Evolutionary conservation across 2,888 invertebrate species (phyloP), one percentile per base, ranked within the genome.

Genomic region (Leptinotarsa rubiginosa): DNA sequence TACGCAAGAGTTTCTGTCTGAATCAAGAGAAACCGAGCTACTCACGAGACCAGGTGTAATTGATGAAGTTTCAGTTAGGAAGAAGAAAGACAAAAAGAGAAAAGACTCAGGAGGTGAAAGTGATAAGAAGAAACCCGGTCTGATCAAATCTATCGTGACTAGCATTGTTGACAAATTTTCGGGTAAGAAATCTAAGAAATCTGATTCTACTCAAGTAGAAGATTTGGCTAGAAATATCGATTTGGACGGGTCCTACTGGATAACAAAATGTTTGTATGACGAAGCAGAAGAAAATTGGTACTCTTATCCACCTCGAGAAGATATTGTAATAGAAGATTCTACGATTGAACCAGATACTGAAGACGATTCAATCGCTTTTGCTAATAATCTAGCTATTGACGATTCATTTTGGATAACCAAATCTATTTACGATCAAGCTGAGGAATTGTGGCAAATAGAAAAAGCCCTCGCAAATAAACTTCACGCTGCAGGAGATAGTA

Each of bases 351-450:
- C 15, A 68, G 13, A 10, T 68, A 18, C 31, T 13, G 52, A 25
- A 3, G 41, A 22, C n/a, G n/a, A 18, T 41, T 25, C 47, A 7
- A 15, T 54, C 18, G 56, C 31, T 10, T 41, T 69, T 41, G 69
- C 22, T 47, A 20, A 78, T 47, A 87, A 87, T 77, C 82, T 90
- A 10, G 81, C 84, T 1, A 75, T 86, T 0, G 89, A 93, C 77
- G 86, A 88, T 76, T 87, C 90, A 10, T 92, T 92, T 83, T 93
- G 92, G 93, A 84, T 89, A 4, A 89, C 91, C 70, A 92, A 92
- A 85, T 87, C 89, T 81, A 80, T 89, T 22, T 93, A 93, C 83
- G 91, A 92, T 81, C 92, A 93, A 81, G 93, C 92, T 52, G 94
- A 94, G 88, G 90, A 90, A 80, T 88, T 62, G 15, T 83, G 81